phyloP scores from a whole-genome alignment of 2,797 vertebrate species.

The Hapalemur alaotrensis region DNA sequence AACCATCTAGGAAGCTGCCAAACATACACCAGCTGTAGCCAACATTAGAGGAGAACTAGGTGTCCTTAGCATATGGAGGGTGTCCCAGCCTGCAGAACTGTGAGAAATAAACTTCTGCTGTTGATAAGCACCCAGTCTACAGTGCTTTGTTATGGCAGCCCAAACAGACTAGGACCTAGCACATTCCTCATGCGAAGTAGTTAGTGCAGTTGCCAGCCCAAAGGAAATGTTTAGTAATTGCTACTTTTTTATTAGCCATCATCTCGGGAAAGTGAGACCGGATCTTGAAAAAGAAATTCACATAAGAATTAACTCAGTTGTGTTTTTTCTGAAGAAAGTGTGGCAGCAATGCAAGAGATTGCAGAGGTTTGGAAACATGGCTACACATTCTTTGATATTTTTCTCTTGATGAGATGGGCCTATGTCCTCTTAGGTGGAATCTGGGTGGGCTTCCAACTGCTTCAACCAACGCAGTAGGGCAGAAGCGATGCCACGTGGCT shows the following conservation, averaged over 20 bases:
- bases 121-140: too few relatives aligned
- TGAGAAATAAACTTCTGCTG: background rate
- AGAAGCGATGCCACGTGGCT: fast-evolving
- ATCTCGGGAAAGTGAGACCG: background rate
- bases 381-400: background rate
- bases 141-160: background rate
- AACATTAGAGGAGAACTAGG: background rate
- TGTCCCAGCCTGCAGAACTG: background rate
- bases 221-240: background rate
- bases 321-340: background rate
- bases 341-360: background rate
- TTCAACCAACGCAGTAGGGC: too few relatives aligned
- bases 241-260: background rate
- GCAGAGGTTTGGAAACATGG: background rate
- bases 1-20: background rate
- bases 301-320: background rate
- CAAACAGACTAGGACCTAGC: too few relatives aligned
- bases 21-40: background rate
- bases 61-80: too few relatives aligned
- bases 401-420: background rate
- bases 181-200: fast-evolving
- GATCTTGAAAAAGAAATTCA: background rate
- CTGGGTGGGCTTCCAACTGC: background rate
- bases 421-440: background rate
- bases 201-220: fast-evolving